Base-by-base conservation (phyloP, 2,888 invertebrate genomes). In the Sinohyriopsis cumingii region DNA sequence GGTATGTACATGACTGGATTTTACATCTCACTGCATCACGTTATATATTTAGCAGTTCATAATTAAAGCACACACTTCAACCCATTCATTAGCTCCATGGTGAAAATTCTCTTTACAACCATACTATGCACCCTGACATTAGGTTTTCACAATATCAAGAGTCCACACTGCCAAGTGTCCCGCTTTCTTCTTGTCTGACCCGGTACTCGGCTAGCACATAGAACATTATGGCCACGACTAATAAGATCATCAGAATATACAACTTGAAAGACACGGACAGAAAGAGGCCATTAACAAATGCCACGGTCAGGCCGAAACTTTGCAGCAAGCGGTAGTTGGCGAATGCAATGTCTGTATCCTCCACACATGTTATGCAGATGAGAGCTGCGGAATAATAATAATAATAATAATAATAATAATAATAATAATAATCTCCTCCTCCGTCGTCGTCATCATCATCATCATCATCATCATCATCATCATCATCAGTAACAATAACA, bases 241-340 rank as follows among this genome's bases (percentile, higher is more conserved):
- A 82, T 33, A 88, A 78, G 33, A 83, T 82, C 77, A 88, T 87
- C 20, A 89, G 77, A 61, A 88, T 82, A 75, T 88, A 89, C 45
- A 88, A 75, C 75, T 87, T 87, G 22, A 80, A 84, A 0, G 85
- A 79, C 53, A 87, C 85, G 74, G 87, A 87, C 77, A 87, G 75
- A 71, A 85, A 84, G 1, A 86, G 83, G 1, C 87, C 87, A 54
- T 84, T 79, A 53, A 83, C 68, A 73, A 89, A 89, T 53, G 86
- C 86, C 54, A 87, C 63, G 9, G 87, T 83, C 12, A 89, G 84
- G 1, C 89, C 89, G 22, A 89, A 77, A 63, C 87, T 87, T 76
- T 89, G 89, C 25, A 89, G 75, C 82, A 89, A 82, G 56, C 89
- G 84, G 77, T 87, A 86, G 81, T 88, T 89, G 73, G 87, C 86